A percentile compares a stretch with the other conserved stretches of the same genome.
phyloP scores from a whole-genome alignment of 2,888 invertebrate species.

The Drosophila melanosoma region DNA sequence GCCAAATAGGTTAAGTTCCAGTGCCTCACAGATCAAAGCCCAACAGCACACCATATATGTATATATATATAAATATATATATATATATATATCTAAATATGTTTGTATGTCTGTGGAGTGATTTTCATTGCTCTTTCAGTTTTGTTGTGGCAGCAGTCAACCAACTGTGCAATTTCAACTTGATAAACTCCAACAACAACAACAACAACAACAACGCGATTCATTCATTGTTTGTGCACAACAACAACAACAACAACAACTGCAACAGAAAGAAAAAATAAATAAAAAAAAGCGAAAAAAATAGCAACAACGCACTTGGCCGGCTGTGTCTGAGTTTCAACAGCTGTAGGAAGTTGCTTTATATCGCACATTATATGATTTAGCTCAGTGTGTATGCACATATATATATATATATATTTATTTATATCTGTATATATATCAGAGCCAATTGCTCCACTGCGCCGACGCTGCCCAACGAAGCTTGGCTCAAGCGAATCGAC shows the following conservation, averaged over 20 bases:
- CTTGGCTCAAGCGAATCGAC: slow-evolving; percentile 66
- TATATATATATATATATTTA: background rate
- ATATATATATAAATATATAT: background rate
- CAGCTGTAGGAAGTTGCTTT: slow-evolving; percentile 70
- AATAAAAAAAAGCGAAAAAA: slow-evolving; percentile 7
- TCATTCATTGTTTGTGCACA: slow-evolving; percentile 70
- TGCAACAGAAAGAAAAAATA: slow-evolving; percentile 16
- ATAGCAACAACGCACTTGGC: slow-evolving; percentile 58
- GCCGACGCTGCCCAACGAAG: slow-evolving; percentile 55
- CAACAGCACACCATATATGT: background rate
- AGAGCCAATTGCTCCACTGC: slow-evolving; percentile 43
- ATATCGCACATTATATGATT: slow-evolving; percentile 46
- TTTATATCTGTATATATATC: slow-evolving; percentile 14
- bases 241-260: slow-evolving; percentile 39
- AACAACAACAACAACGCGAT: slow-evolving; percentile 50
- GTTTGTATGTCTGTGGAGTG: slow-evolving; percentile 6
- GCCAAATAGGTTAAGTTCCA: slow-evolving; percentile 23
- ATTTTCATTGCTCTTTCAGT: slow-evolving; percentile 40
- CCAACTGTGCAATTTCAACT: slow-evolving; percentile 72
- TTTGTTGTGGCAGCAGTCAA: slow-evolving; percentile 61
- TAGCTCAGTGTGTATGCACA: slow-evolving; percentile 17
- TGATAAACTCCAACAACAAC: slow-evolving; percentile 58
- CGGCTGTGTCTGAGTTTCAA: slow-evolving; percentile 55
- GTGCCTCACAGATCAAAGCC: slow-evolving; percentile 12
- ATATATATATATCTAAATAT: background rate